A percentile compares a stretch with the other conserved stretches of the same genome.
Conservation (phyloP, 2,797 vertebrate genomes). For the Microhierax caerulescens region DNA sequence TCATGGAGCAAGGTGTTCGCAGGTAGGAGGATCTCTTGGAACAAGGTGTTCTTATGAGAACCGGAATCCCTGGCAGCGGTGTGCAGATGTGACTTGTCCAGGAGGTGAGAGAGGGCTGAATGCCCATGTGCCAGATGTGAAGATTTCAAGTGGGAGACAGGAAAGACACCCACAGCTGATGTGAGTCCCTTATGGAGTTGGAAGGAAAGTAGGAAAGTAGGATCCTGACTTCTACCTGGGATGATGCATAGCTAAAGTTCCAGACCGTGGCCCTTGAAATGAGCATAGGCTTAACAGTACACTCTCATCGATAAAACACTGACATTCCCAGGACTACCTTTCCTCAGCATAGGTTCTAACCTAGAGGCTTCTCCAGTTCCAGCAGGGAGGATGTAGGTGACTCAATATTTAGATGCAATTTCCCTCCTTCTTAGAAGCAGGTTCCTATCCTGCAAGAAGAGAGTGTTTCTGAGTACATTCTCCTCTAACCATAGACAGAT, state of each 20-base stretch:
- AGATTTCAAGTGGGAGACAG: neutral
- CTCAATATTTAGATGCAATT: neutral
- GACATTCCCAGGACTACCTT: neutral
- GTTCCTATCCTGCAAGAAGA: neutral
- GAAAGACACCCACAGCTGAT: neutral
- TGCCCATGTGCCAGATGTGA: neutral
- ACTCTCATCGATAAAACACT: neutral
- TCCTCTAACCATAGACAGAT: neutral
- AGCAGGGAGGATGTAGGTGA: neutral
- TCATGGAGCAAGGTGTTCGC: neutral
- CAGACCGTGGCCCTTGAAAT: neutral
- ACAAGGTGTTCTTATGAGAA: neutral
- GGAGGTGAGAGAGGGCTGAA: neutral
- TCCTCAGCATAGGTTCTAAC: neutral
- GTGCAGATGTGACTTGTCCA: neutral
- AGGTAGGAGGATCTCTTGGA: no score
- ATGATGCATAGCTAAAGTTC: neutral
- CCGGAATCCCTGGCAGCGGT: neutral
- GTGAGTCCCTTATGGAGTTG: neutral
- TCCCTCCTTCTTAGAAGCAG: neutral
- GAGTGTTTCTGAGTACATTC: neutral
- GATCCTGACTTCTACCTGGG: neutral
- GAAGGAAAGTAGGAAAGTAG: neutral
- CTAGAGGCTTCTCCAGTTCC: neutral
- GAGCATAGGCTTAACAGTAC: neutral